phyloP scores from a whole-genome alignment of 2,888 invertebrate genomes.

The Drosophila vallismaia region DNA sequence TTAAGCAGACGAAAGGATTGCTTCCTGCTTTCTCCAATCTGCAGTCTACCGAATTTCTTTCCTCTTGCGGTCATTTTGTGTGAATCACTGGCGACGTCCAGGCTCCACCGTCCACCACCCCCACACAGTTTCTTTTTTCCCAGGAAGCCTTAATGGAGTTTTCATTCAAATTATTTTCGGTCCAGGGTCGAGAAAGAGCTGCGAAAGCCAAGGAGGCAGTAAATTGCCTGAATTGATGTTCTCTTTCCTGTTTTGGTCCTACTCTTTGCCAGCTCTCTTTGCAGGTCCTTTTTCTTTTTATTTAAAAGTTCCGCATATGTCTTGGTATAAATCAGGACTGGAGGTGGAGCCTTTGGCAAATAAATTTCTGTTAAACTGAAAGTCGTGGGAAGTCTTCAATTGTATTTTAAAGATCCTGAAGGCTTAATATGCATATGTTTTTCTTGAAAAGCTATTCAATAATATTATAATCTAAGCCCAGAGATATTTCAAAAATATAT shows the following conservation, averaged over 20 bases:
- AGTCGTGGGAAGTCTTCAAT: neutral
- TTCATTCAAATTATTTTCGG: constrained; percentile 83
- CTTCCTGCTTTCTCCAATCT: constrained; percentile 32
- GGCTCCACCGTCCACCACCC: constrained; percentile 36
- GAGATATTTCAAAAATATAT: neutral
- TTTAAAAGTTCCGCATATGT: constrained; percentile 50
- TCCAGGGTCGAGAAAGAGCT: constrained; percentile 43
- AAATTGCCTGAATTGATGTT: constrained; percentile 74
- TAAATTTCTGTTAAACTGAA: constrained; percentile 2
- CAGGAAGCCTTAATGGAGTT: constrained; percentile 82
- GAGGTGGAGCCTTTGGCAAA: constrained; percentile 23
- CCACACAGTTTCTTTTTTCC: constrained; percentile 7
- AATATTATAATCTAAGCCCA: neutral
- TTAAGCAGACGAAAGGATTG: constrained; percentile 68
- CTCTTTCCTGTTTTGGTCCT: constrained; percentile 66
- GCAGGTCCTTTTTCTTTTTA: neutral
- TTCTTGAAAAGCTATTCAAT: neutral
- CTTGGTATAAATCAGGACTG: constrained; percentile 61
- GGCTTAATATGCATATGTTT: neutral
- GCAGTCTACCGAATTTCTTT: neutral
- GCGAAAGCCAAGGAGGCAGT: constrained; percentile 50
- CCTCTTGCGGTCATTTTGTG: constrained; percentile 56
- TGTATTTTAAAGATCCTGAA: neutral
- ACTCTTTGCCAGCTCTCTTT: constrained; percentile 32
- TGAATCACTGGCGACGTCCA: constrained; percentile 72